Percentiles rank a stretch among this genome's conserved stretches.
Evolutionary conservation across 1,140 invertebrate species (phyloP).

Genomic region (Cyclina sinensis): DNA sequence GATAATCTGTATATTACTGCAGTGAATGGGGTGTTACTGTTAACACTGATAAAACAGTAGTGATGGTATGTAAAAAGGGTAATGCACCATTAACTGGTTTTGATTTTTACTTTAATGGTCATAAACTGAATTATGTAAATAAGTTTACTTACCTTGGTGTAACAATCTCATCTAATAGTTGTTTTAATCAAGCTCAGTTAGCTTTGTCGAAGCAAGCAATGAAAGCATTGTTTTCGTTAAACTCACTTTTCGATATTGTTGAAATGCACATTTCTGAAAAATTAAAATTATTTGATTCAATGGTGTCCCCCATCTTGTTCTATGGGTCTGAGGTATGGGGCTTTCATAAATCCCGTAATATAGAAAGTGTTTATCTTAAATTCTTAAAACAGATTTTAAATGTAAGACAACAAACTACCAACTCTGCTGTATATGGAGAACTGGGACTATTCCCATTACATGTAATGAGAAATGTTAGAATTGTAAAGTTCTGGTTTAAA

Average conservation of each 20-base stretch:
- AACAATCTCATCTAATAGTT: neutral
- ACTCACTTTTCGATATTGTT: slow-evolving; percentile 6
- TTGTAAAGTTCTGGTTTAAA: neutral
- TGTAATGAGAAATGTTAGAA: neutral
- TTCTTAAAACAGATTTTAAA: neutral
- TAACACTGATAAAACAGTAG: neutral
- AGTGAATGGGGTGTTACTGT: neutral
- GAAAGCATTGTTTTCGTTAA: neutral
- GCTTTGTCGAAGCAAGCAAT: neutral
- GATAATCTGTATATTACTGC: neutral
- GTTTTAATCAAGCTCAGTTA: neutral
- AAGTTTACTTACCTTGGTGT: neutral
- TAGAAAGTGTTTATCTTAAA: neutral
- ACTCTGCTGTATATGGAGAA: neutral
- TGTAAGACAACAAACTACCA: neutral
- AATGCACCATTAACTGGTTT: neutral
- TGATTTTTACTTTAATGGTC: neutral
- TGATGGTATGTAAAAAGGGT: slow-evolving; percentile 11
- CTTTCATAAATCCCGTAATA: neutral
- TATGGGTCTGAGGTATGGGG: neutral
- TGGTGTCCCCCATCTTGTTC: neutral
- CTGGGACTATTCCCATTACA: neutral
- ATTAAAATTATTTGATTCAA: slow-evolving; percentile 14
- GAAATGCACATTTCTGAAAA: neutral
- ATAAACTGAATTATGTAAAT: neutral